Base-by-base conservation (phyloP, 2,113 vertebrate genomes). In the Tauraco erythrolophus region DNA sequence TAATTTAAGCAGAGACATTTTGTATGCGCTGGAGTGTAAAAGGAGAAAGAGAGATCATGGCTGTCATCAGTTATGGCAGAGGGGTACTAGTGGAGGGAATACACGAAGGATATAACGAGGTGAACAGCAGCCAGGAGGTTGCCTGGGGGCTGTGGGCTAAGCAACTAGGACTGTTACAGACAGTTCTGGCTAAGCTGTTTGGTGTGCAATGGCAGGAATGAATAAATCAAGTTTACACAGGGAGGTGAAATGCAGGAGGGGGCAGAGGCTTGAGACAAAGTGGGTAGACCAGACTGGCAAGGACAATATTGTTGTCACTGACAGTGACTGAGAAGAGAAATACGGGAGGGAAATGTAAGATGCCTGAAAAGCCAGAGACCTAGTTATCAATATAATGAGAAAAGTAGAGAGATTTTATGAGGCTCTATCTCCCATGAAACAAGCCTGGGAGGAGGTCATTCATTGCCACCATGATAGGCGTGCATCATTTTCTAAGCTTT, bases 381-480 rank as follows among this genome's bases (percentile, higher is more conserved):
- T 80, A 30, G 13, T 53, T 72, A 22, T 17, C 62, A 57, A 31
- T 28, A 54, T 5, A 7, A 51, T 37, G 14, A 85, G 41, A 75
- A 68, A 78, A 66, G 15, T 43, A 78, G 31, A 58, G 6, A 56
- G 35, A 62, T 66, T 77, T 81, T 82, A 6, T 53, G 37, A 87
- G 50, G 43, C 10, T 19, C 2, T 7, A 4, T 57, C 11, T 92
- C 25, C 27, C 33, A 19, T 41, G 28, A 70, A 89, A 62, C 11
- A 70, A 80, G 12, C 35, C 8, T 45, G 33, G 7, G 19, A 57
- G 14, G n/a, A 65, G 30, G 24, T 35, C 1, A 23, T 61, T 89
- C 27, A 3, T 71, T 76, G 35, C 19, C 19, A n/a, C 33, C 0
- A 0, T 58, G 33, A 31, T 15, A 4, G 4, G 28, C 1, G 1